Evolutionary conservation across 2,113 vertebrate genomes (phyloP), one percentile per base, ranked within the genome.

Genomic region (Tautogolabrus adspersus): DNA sequence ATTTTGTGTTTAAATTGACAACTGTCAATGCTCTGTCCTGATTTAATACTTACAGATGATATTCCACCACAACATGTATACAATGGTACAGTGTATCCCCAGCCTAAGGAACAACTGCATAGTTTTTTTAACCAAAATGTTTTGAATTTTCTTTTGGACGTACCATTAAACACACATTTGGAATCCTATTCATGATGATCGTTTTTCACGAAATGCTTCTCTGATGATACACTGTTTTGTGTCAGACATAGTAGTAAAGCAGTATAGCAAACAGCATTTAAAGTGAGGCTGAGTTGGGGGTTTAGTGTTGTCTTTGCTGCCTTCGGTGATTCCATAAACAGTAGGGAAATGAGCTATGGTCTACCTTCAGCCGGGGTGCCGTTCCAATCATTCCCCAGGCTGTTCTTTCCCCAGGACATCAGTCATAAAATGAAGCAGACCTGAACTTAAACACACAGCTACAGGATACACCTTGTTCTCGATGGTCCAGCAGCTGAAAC

Each of bases 371-470:
- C 68, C 46, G 64, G 61, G 26, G 60, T 59, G 84, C 70, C 23
- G 51, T 57, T 72, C 69, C 57, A 65, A 51, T 82, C 49, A 58
- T 77, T 79, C 83, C 71, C 62, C 55, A 23, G 59, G 55, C 73
- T 66, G 70, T 75, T 74, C 71, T 69, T 71, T 78, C 65, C 81
- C 61, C 67, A 60, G 65, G 82, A 82, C 78, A 72, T 79, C 46
- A 8, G 66, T 66, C 77, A 86, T 90, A 83, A 93, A 90, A 89
- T 66, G 64, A 46, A 89, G 70, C 82, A 92, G 93, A 94, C 90
- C 84, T 89, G 66, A 93, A 93, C 87, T 76, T 72, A 89, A 92
- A 91, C 79, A 91, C 63, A 75, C 75, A 75, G 79, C 72, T 40
- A 88, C 83, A 92, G 77, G 87, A 86, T 59, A 75, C 70, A 83